Evolutionary conservation across 2,797 vertebrate species (phyloP).

Genomic region (Poecilia wingei): DNA sequence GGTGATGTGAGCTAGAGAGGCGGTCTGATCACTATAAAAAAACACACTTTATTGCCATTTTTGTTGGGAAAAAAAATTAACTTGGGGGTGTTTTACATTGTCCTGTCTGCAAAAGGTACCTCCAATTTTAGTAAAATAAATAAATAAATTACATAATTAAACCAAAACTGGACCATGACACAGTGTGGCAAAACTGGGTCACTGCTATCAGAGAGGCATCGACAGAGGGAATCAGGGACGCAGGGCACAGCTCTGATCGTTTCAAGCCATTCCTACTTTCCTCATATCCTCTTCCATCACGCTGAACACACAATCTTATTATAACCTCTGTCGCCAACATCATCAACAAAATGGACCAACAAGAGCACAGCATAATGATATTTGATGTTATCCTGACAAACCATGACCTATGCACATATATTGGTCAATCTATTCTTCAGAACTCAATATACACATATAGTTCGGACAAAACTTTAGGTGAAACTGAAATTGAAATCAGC

Average conservation of each 20-base stretch:
- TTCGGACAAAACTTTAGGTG: not conserved
- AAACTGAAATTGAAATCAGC: not conserved
- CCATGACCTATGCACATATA: not conserved
- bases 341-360: not conserved
- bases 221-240: not conserved
- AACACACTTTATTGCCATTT: not conserved
- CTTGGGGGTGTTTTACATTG: too few relatives aligned
- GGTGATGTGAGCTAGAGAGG: slow-evolving; percentile 4
- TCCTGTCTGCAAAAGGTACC: not conserved
- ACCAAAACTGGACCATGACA: not conserved
- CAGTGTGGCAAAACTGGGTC: not conserved
- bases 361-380: not conserved
- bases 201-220: not conserved
- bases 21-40: not conserved
- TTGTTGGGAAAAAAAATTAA: not conserved
- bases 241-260: not conserved
- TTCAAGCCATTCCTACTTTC: not conserved
- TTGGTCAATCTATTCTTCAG: not conserved
- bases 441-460: not conserved
- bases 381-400: not conserved
- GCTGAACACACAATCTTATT: not conserved
- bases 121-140: not conserved
- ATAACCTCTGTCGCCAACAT: not conserved
- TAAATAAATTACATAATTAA: not conserved
- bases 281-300: not conserved